Evolutionary conservation across 2,113 vertebrate species (phyloP), one percentile per base, ranked within the genome.

Genomic region (Butorides virescens): DNA sequence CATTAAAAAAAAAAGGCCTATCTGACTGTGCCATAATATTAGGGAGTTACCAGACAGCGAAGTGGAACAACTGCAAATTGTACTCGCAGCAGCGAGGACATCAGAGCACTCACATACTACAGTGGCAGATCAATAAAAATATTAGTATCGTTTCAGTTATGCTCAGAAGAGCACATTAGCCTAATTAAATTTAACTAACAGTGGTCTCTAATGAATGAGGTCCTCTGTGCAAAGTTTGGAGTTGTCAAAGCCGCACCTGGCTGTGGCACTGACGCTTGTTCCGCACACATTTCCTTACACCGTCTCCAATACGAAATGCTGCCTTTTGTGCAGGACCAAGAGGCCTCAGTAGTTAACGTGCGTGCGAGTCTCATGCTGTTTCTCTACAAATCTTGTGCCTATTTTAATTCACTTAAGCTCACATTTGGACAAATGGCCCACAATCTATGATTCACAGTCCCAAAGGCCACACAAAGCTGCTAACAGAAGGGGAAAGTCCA

Each of bases 221-320:
- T 91, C 44, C 70, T 89, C 65, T 80, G 32, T 22, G 62, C 32
- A 52, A 83, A 82, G 79, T 76, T 30, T 50, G 42, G 65, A 89
- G 76, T 13, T 78, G 37, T 73, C 88, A 75, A 59, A 94, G 74
- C 32, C 36, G 58, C 80, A 55, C 23, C 56, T 50, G 50, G 46
- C 5, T 84, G 75, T 50, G 56, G 50, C 55, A 80, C 15, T 20
- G 15, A 79, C 44, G 13, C 26, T 79, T 58, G 37, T 20, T 67
- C 70, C 67, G 36, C 1, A 1, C 20, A 5, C 23, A 14, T 50
- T 42, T 73, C 63, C 50, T 65, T 34, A 26, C 4, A 7, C 53
- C 5, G 1, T 13, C 67, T 68, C 2, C 0, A 42, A 26, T 22
- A 37, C 0, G 1, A 76, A 61, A 34, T 7, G 3, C 1, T 73